Evolutionary conservation across 2,888 invertebrate species (phyloP), one percentile per base, ranked within the genome.

Genomic region (Euproctis similis): DNA sequence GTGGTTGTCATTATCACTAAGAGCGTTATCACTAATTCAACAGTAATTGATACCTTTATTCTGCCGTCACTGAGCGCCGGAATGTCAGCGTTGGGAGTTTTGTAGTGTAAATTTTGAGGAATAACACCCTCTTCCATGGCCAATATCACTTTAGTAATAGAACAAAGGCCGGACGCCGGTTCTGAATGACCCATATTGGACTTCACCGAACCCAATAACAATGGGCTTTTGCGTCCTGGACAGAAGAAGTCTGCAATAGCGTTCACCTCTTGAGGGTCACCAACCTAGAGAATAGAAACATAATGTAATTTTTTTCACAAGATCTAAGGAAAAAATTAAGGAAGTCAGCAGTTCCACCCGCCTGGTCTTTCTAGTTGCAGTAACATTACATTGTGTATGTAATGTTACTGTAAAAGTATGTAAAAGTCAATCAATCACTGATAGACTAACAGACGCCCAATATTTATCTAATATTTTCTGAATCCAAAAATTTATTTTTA

Each of bases 131-230:
- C 76, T 78, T 98, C 96, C 94, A 98, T 97, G 8, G 97, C 94
- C 35, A 98, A 89, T 11, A 98, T 71, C 29, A 70, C 88, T 76
- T 98, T 98, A 7, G 95, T 95, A 42, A 98, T 85, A 1, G 96
- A 93, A 61, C 96, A 95, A 12, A 98, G 85, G 12, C 96, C 97
- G 23, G 95, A 94, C 1, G 93, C 93, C 1, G 97, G 95, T 77
- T 99, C 98, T 2, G 97, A 92, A 70, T 99, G 98, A 1, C 98
- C 98, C 96, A 98, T 97, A 80, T 98, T 99, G 11, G 97, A 97
- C 73, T 99, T 99, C 0, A 98, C 95, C 0, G 98, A 97, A 9
- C 98, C 98, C 56, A 99, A 90, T 22, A 97, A 76, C 24, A 99
- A 86, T 4, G 98, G 96, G 14, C 78, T 76, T 34, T 87, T 85